Percentiles rank a stretch among this genome's conserved stretches.
phyloP scores from a whole-genome alignment of 2,888 invertebrate genomes.

The Lycophotia porphyrea region DNA sequence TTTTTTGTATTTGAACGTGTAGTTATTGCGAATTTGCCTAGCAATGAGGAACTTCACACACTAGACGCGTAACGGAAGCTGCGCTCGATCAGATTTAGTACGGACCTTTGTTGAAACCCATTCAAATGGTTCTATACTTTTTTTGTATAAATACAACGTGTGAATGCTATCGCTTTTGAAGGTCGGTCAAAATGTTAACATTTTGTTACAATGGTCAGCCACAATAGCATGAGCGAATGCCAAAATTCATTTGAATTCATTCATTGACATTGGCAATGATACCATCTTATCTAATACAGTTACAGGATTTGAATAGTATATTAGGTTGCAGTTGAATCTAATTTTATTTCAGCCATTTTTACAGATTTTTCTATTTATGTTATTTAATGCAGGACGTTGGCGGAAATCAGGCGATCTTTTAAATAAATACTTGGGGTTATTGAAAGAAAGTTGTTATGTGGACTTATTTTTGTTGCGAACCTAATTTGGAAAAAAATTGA shows the following conservation, averaged over 20 bases:
- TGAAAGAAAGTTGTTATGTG: neutral
- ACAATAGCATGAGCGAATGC: constrained; percentile 49
- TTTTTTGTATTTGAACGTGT: constrained; percentile 24
- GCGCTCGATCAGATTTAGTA: constrained; percentile 55
- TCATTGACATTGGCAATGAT: constrained; percentile 62
- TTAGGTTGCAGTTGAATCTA: neutral
- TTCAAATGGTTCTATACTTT: constrained; percentile 47
- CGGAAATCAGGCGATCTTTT: constrained; percentile 7
- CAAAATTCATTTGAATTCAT: constrained; percentile 56
- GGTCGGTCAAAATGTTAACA: constrained; percentile 45
- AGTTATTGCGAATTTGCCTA: constrained; percentile 26
- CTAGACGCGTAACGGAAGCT: constrained; percentile 50
- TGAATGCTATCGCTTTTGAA: constrained; percentile 56
- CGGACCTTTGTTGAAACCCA: constrained; percentile 58
- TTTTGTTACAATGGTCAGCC: constrained; percentile 53
- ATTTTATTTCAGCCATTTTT: neutral
- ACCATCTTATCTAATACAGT: constrained; percentile 60
- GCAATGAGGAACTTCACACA: constrained; percentile 48
- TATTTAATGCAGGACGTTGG: neutral
- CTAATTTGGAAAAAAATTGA: neutral
- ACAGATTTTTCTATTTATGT: neutral
- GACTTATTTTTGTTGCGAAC: neutral
- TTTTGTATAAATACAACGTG: constrained; percentile 47
- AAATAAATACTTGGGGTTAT: constrained; percentile 9
- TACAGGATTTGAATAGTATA: constrained; percentile 13